A percentile compares a stretch with the other conserved stretches of the same genome.
These are phyloP conservation scores for Chlamydotis undulata DNA, from an alignment of 2,113 vertebrate species.

Conservation along the genomic window DNA sequence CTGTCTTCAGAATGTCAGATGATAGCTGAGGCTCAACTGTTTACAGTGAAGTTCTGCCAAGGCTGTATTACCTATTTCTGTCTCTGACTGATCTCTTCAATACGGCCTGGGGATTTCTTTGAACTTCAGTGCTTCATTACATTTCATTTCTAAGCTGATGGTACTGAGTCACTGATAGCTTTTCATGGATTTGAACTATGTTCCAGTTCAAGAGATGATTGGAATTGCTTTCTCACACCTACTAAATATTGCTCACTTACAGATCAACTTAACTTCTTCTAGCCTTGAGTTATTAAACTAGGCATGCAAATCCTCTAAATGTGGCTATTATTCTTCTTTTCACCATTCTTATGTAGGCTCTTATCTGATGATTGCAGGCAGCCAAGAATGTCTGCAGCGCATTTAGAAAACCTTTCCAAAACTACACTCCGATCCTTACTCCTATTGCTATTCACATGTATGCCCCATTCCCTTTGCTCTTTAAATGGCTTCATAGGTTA, in stretches of 20 bases:
- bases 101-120: constrained; percentile 8
- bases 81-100: constrained; percentile 13
- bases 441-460: not conserved
- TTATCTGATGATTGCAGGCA: constrained; percentile 17
- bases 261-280: not conserved
- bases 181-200: constrained; percentile 37
- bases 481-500: not conserved
- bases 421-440: not conserved
- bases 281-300: not conserved
- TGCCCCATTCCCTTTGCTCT: not conserved
- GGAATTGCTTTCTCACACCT: constrained; percentile 38
- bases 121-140: not conserved
- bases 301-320: not conserved
- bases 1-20: not conserved
- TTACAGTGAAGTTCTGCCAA: not conserved
- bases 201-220: not conserved
- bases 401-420: constrained; percentile 1
- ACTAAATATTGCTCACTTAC: not conserved
- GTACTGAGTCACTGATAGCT: constrained; percentile 11
- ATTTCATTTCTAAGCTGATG: constrained; percentile 20
- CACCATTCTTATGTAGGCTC: not conserved
- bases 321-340: constrained; percentile 12
- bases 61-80: constrained; percentile 10
- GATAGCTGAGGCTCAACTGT: not conserved
- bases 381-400: constrained; percentile 14